These are phyloP conservation scores for Promerops cafer DNA, from an alignment of 2,113 vertebrate genomes.

Conservation along the genomic window DNA sequence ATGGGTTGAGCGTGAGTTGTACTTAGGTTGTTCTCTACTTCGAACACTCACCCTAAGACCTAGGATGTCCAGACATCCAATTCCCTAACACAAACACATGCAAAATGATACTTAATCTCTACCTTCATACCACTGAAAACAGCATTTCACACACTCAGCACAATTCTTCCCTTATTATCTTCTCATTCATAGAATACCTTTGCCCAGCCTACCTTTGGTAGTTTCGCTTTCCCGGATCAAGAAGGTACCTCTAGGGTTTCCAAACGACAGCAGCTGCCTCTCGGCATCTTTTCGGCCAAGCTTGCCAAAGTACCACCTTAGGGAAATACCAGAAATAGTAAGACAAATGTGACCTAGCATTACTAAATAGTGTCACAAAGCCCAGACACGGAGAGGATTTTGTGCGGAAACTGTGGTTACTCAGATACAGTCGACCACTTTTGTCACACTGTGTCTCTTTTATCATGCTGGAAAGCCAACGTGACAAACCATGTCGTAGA, in stretches of 20 bases:
- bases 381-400: background rate
- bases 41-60: background rate
- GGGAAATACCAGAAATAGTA: background rate
- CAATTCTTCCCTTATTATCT: background rate
- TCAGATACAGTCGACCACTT: background rate
- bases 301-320: constrained; percentile 97
- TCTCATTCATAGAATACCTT: background rate
- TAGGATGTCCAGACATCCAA: background rate
- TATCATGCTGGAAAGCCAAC: background rate
- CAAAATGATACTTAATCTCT: background rate
- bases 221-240: constrained; percentile 98
- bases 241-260: constrained; percentile 92
- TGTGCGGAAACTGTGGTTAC: background rate
- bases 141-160: background rate
- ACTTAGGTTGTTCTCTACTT: background rate
- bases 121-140: background rate
- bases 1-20: background rate
- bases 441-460: background rate
- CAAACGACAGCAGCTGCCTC: constrained; percentile 89
- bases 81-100: background rate
- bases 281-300: constrained; percentile 96
- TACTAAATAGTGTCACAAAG: background rate
- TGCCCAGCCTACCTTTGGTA: constrained; percentile 85
- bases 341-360: background rate
- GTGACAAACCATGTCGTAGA: background rate